Evolutionary conservation across 2,888 invertebrate genomes (phyloP).

Genomic region (Neoaliturus tenellus): DNA sequence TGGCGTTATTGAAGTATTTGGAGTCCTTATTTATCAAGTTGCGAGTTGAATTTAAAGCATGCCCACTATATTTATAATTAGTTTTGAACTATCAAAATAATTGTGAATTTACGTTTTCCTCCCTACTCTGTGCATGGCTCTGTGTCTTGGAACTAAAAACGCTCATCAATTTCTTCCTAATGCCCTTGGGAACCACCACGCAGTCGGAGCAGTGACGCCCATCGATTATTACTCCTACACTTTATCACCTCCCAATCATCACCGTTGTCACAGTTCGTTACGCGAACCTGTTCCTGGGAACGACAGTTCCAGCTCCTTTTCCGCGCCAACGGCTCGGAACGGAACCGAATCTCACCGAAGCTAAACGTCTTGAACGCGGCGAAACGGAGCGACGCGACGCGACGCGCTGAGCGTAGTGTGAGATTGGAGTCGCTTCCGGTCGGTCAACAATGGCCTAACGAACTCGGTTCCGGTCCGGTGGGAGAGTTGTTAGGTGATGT

Average conservation of each 20-base stretch:
- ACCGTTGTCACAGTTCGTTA: conserved; percentile 10
- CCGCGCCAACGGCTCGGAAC: neutral
- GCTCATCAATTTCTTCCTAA: neutral
- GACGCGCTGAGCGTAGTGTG: neutral
- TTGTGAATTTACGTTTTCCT: too few species aligned
- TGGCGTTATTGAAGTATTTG: too few species aligned
- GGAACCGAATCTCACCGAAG: neutral
- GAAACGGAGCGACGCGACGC: conserved; percentile 5
- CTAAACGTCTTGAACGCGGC: conserved; percentile 19
- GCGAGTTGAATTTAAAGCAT: too few species aligned
- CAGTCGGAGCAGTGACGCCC: neutral
- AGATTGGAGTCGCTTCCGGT: neutral
- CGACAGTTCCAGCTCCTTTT: neutral
- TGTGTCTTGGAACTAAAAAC: neutral
- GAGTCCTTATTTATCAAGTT: too few species aligned
- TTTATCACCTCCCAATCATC: neutral
- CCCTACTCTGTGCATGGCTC: neutral
- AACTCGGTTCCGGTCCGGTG: conserved; percentile 14
- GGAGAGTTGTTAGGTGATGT: neutral
- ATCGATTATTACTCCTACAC: neutral
- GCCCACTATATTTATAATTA: too few species aligned
- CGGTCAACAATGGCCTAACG: conserved; percentile 11
- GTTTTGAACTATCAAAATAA: too few species aligned
- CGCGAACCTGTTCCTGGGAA: neutral
- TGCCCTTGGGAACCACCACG: neutral